Percentiles rank a stretch among this genome's conserved stretches.
These are phyloP conservation scores for Lasioglossum vierecki DNA, from an alignment of 2,888 invertebrate genomes.

Conservation along the genomic window DNA sequence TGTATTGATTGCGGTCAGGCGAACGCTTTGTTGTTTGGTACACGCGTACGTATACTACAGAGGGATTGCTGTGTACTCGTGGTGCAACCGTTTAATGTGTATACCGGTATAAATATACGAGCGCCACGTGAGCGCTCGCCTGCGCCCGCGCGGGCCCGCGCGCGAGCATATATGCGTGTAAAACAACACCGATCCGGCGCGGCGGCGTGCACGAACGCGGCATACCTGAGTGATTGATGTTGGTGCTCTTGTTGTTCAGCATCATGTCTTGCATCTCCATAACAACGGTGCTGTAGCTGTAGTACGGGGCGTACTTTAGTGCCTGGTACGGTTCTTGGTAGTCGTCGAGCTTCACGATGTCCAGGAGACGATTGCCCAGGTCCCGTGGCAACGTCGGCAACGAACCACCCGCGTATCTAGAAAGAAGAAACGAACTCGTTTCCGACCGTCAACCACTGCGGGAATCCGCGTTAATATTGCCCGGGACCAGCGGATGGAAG, in stretches of 20 bases:
- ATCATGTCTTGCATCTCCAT: slow-evolving; percentile 90
- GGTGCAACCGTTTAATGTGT: slow-evolving; percentile 35
- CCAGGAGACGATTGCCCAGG: slow-evolving; percentile 85
- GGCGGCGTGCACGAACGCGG: slow-evolving; percentile 46
- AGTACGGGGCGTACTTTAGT: slow-evolving; percentile 90
- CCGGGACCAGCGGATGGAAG: slow-evolving; percentile 2
- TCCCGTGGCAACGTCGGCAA: slow-evolving; percentile 83
- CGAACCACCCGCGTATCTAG: slow-evolving; percentile 82
- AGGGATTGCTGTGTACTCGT: slow-evolving; percentile 26
- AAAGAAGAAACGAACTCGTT: slow-evolving; percentile 30
- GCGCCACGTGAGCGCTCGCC: background rate
- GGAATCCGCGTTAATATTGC: slow-evolving; percentile 6
- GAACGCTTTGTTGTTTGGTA: slow-evolving; percentile 73
- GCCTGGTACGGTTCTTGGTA: slow-evolving; percentile 93
- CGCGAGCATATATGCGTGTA: background rate
- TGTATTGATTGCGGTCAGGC: slow-evolving; percentile 80
- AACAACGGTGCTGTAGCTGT: slow-evolving; percentile 90
- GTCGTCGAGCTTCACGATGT: slow-evolving; percentile 89
- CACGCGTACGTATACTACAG: slow-evolving; percentile 49
- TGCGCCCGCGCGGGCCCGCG: too few species aligned
- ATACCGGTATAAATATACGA: slow-evolving; percentile 39
- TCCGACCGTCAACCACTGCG: slow-evolving; percentile 1
- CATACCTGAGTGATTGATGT: slow-evolving; percentile 81
- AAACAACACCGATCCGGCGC: slow-evolving; percentile 24
- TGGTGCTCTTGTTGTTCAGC: slow-evolving; percentile 84